These are phyloP conservation scores for Zeuzera pyrina DNA, from an alignment of 2,888 invertebrate species.

Conservation along the genomic window DNA sequence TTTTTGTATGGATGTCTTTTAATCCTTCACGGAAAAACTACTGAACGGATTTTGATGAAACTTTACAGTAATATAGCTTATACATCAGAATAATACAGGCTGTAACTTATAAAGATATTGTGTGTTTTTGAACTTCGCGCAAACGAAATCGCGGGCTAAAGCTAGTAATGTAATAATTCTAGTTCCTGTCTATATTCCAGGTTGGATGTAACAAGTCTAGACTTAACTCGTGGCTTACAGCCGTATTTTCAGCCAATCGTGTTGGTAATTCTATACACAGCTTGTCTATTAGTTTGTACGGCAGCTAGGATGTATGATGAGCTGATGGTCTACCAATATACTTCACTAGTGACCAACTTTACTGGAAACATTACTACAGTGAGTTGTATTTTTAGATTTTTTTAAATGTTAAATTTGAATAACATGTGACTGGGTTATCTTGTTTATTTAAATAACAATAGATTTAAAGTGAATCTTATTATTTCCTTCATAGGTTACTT, in stretches of 20 bases:
- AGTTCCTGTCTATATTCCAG: slow-evolving; percentile 36
- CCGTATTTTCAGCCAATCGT: slow-evolving; percentile 64
- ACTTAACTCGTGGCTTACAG: slow-evolving; percentile 46
- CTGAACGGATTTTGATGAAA: too few relatives aligned
- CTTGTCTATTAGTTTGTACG: slow-evolving; percentile 55
- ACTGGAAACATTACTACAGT: slow-evolving; percentile 50
- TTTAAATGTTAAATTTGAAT: slow-evolving; percentile 1
- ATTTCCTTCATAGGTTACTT: too few relatives aligned
- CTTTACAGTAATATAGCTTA: too few relatives aligned
- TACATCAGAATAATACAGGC: too few relatives aligned
- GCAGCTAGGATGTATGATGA: slow-evolving; percentile 63
- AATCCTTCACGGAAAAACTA: too few relatives aligned
- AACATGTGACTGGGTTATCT: too few relatives aligned
- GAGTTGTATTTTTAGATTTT: slow-evolving; percentile 20
- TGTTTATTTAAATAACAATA: too few relatives aligned
- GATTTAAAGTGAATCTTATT: slow-evolving; percentile 2
- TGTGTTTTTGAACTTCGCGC: too few relatives aligned
- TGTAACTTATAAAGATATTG: too few relatives aligned
- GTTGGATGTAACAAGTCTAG: slow-evolving; percentile 51
- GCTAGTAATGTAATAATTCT: too few relatives aligned
- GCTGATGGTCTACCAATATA: slow-evolving; percentile 62
- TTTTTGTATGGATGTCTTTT: too few relatives aligned
- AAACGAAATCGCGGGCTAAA: too few relatives aligned
- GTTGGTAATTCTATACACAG: slow-evolving; percentile 53
- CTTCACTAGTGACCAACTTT: slow-evolving; percentile 37